Conservation (phyloP, 1,140 invertebrate species). For the Drosophila lowei region DNA sequence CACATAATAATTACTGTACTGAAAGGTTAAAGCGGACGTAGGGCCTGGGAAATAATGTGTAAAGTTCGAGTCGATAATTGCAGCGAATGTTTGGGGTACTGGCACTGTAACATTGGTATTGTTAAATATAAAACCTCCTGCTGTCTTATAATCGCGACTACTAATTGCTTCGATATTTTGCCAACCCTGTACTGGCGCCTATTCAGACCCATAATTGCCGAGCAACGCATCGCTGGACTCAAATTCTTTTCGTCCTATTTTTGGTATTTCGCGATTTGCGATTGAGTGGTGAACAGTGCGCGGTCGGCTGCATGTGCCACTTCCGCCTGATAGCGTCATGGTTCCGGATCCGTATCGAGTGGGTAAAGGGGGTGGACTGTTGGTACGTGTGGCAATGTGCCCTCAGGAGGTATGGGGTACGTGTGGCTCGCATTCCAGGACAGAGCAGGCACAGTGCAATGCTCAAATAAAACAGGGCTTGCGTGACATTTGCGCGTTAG, state of each 20-base stretch:
- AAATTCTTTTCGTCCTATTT: slow-evolving; percentile 48
- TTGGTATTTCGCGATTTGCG: slow-evolving; percentile 43
- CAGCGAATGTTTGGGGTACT: slow-evolving; percentile 23
- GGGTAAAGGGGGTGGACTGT: slow-evolving; percentile 13
- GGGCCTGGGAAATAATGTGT: slow-evolving; percentile 55
- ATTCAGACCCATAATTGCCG: slow-evolving; percentile 56
- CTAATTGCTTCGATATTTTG: slow-evolving; percentile 57
- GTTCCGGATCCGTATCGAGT: slow-evolving; percentile 65
- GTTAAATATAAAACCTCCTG: slow-evolving; percentile 65
- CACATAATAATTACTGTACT: slow-evolving; percentile 73
- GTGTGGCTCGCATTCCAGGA: slow-evolving; percentile 36
- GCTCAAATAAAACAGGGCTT: slow-evolving; percentile 50
- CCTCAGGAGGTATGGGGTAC: slow-evolving; percentile 1
- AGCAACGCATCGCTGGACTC: slow-evolving; percentile 50
- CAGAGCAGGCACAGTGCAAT: slow-evolving; percentile 5
- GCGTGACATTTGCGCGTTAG: slow-evolving; percentile 74
- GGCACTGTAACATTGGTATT: slow-evolving; percentile 30
- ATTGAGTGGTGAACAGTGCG: slow-evolving; percentile 68
- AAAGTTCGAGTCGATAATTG: slow-evolving; percentile 71
- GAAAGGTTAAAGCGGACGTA: slow-evolving; percentile 49
- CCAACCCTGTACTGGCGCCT: not conserved
- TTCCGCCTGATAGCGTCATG: slow-evolving; percentile 79
- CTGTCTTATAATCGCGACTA: slow-evolving; percentile 60
- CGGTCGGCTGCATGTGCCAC: slow-evolving; percentile 77
- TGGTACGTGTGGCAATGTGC: too few species aligned